Base-by-base conservation (phyloP, 1,140 invertebrate genomes). In the Drosophila varians region DNA sequence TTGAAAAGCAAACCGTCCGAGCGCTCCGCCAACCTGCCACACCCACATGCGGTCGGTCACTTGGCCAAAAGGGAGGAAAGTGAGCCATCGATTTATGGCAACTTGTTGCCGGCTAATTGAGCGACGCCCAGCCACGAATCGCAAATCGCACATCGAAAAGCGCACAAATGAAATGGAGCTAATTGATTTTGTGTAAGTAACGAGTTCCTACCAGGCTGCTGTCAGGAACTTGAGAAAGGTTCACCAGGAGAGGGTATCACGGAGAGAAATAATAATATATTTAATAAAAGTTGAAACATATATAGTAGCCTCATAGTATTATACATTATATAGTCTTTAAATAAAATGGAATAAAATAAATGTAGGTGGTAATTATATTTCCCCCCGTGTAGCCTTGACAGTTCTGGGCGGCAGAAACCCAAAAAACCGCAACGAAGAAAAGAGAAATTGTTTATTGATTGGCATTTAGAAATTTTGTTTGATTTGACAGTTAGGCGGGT, bases 391-490 rank as follows among this genome's bases (percentile, higher is more conserved):
- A 60, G 42, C 48, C n/a, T 48, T 73, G 69, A 73, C 70, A 55
- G 69, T 74, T 72, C 55, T 71, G 8, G 34, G 7, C 28, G 45
- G 21, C 60, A 16, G 61, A 66, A 34, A 53, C 46, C 36, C n/a
- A 8, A 66, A 54, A 71, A 71, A 51, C 66, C 53, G 47, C 46
- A 60, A 31, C 31, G 34, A 65, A 61, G 40, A 74, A 83, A 86
- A 82, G 77, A 87, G 82, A 86, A 86, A 87, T 77, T 83, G 66
- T 77, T 79, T 73, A 74, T 64, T 86, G 82, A 86, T 86, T 87
- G 82, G 77, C 82, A 77, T 82, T 82, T 87, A 86, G 82, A 86
- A 86, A 86, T 77, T 82, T 60, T 38, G 60, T 82, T 87, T 82
- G 77, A 82, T 71, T 77, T 77, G 74, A 87, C 76, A 87, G 74